Evolutionary conservation across 2,888 invertebrate genomes (phyloP).

Genomic region (Oligia fasciuncula): DNA sequence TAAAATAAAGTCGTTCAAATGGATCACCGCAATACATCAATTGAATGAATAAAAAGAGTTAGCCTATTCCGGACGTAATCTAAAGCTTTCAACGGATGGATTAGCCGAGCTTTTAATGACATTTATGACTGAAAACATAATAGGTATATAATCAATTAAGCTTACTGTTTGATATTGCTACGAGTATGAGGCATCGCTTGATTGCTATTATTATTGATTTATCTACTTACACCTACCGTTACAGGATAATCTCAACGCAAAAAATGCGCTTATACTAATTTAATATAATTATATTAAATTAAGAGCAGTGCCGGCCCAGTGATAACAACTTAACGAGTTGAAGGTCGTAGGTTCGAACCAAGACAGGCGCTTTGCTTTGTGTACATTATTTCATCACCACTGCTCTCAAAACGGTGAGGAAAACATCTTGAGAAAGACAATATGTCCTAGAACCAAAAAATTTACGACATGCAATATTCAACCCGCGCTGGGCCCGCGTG

Average conservation of each 20-base stretch:
- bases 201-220: not conserved
- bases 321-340: too few relatives aligned
- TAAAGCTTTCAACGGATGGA: conserved; percentile 33
- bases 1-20: conserved; percentile 15
- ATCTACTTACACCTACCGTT: too few relatives aligned
- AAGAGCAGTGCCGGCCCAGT: too few relatives aligned
- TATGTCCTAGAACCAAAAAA: not conserved
- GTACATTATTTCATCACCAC: not conserved
- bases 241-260: too few relatives aligned
- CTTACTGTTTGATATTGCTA: not conserved
- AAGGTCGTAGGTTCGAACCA: too few relatives aligned
- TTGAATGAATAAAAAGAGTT: conserved; percentile 25
- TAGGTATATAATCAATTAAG: conserved; percentile 20
- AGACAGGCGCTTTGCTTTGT: too few relatives aligned
- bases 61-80: not conserved
- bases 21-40: conserved; percentile 28
- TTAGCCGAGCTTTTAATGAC: conserved; percentile 17
- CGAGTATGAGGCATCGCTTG: not conserved
- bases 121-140: conserved; percentile 10
- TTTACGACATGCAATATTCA: not conserved
- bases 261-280: too few relatives aligned
- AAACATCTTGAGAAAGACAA: too few relatives aligned
- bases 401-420: not conserved
- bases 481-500: not conserved
- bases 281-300: too few relatives aligned